These are phyloP conservation scores for Chironomus riparius DNA, from an alignment of 2,888 invertebrate genomes.

Conservation along the genomic window DNA sequence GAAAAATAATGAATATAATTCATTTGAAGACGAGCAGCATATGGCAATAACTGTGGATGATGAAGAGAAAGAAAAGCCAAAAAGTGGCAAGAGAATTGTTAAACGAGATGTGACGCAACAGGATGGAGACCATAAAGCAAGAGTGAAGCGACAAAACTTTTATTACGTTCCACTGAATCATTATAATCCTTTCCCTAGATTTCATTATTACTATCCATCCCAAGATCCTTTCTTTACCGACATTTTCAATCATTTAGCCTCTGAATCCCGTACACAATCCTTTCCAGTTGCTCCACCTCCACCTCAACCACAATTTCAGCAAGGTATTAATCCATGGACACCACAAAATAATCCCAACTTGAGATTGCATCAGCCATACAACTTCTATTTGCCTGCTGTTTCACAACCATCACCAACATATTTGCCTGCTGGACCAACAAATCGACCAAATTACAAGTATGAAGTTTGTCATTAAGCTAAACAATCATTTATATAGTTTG, in stretches of 20 bases:
- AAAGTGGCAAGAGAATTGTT: background rate
- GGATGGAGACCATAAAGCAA: background rate
- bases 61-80: background rate
- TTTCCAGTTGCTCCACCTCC: background rate
- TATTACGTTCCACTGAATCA: constrained; percentile 11
- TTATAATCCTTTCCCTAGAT: constrained; percentile 5
- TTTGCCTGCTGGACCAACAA: background rate
- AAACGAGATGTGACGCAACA: background rate
- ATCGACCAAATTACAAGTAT: background rate
- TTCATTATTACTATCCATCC: background rate
- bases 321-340: background rate
- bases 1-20: background rate
- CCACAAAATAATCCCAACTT: background rate
- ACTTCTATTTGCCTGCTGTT: constrained; percentile 11
- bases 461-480: background rate
- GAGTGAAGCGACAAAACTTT: background rate
- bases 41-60: background rate
- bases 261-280: background rate
- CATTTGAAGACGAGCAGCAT: background rate
- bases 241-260: background rate
- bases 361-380: background rate
- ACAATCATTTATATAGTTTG: background rate
- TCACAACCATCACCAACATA: background rate
- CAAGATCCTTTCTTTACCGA: background rate
- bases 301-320: background rate